Conservation (phyloP, 2,113 vertebrate species). For the Muscicapa adusta region DNA sequence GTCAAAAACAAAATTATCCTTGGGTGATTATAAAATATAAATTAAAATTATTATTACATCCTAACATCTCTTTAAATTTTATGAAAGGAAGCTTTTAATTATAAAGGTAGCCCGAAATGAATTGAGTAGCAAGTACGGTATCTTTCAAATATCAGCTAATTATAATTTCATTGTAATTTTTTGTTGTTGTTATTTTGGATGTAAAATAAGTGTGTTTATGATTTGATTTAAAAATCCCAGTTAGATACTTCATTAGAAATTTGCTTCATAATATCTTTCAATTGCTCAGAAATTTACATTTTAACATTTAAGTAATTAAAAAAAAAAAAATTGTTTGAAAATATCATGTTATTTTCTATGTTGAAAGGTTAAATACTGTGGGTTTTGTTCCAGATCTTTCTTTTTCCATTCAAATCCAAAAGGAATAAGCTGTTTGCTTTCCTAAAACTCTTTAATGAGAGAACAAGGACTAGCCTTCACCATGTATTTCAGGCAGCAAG, state of each 20-base stretch:
- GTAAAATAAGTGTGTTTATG: background rate
- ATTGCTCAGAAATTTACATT: background rate
- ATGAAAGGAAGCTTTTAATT: background rate
- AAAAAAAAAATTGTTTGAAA: background rate
- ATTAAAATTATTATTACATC: background rate
- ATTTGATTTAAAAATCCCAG: background rate
- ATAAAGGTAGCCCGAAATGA: background rate
- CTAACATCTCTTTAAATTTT: background rate
- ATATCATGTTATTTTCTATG: background rate
- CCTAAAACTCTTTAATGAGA: background rate
- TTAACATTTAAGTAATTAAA: background rate
- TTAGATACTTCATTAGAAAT: background rate
- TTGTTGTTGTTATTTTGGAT: background rate
- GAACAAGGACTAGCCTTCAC: background rate
- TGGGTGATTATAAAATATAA: background rate
- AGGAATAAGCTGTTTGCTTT: background rate
- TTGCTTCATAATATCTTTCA: background rate
- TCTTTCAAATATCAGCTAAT: background rate
- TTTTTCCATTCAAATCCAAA: background rate
- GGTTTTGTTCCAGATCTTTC: background rate
- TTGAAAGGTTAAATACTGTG: background rate
- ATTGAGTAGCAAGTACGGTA: background rate
- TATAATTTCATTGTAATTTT: background rate
- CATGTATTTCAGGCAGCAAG: background rate
- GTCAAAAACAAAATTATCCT: background rate